Evolutionary conservation across 2,113 vertebrate genomes (phyloP).

Genomic region (Sceloporus tristichus): DNA sequence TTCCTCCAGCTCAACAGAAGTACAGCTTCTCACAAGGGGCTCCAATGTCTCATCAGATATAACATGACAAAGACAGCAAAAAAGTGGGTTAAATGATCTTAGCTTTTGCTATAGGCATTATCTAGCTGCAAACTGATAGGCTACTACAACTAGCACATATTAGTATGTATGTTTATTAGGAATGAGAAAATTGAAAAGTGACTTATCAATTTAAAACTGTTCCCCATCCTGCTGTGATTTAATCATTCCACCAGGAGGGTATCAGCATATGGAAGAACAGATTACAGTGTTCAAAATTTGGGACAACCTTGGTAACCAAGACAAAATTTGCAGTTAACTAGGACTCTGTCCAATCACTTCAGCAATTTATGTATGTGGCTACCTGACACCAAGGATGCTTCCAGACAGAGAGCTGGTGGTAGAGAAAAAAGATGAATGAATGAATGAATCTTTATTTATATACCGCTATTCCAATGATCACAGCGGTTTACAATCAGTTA

Average conservation of each 20-base stretch:
- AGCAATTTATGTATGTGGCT: neutral
- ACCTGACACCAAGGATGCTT: neutral
- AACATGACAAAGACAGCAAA: neutral
- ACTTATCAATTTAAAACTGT: neutral
- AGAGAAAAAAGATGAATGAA: neutral
- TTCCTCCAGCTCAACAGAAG: neutral
- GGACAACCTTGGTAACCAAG: neutral
- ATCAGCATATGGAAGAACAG: neutral
- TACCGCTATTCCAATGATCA: too few relatives aligned
- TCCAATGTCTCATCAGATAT: neutral
- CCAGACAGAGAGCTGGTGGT: neutral
- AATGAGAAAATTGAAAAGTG: neutral
- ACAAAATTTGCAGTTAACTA: neutral
- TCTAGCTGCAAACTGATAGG: neutral
- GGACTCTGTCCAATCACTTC: neutral
- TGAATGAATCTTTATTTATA: too few relatives aligned
- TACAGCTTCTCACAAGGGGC: neutral
- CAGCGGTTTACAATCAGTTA: too few relatives aligned
- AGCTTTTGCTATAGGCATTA: neutral
- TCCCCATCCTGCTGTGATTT: neutral
- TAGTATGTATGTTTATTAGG: neutral
- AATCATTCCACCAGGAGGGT: neutral
- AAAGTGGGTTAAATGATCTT: neutral
- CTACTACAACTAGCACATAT: neutral
- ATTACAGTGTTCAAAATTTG: neutral